These are phyloP conservation scores for Dendrolimus kikuchii DNA, from an alignment of 1,140 invertebrate genomes.

Conservation along the genomic window DNA sequence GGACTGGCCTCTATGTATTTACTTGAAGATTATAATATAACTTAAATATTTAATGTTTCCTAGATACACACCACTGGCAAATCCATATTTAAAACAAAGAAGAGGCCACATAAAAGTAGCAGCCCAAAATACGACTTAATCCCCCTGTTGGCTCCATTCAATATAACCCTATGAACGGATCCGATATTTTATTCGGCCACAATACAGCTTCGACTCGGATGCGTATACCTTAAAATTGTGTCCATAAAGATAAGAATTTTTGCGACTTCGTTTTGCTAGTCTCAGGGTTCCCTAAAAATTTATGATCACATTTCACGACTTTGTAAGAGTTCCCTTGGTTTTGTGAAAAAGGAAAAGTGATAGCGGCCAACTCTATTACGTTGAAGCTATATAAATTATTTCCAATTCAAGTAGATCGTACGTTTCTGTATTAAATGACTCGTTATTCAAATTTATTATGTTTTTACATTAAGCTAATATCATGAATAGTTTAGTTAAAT, in stretches of 20 bases:
- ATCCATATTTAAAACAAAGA: no score
- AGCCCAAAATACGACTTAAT: no score
- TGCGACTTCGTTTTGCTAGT: constrained; percentile 29
- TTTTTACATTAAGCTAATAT: no score
- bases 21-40: constrained; percentile 7
- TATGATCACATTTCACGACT: constrained; percentile 35
- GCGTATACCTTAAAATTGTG: constrained; percentile 38
- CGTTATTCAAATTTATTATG: no score
- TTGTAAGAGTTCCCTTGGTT: constrained; percentile 25
- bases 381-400: constrained; percentile 18
- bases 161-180: constrained; percentile 10
- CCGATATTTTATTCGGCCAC: constrained; percentile 19
- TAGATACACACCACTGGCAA: no score
- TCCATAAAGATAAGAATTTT: constrained; percentile 43
- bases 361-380: constrained; percentile 16
- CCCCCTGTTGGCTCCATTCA: constrained; percentile 9
- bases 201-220: constrained; percentile 16
- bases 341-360: constrained; percentile 19
- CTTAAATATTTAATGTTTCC: no score
- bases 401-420: background rate
- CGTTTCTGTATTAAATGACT: no score
- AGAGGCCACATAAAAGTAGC: no score
- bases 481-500: background rate
- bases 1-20: background rate
- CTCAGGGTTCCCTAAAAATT: constrained; percentile 28